phyloP scores from a whole-genome alignment of 2,113 vertebrate species.

The Talpa occidentalis region DNA sequence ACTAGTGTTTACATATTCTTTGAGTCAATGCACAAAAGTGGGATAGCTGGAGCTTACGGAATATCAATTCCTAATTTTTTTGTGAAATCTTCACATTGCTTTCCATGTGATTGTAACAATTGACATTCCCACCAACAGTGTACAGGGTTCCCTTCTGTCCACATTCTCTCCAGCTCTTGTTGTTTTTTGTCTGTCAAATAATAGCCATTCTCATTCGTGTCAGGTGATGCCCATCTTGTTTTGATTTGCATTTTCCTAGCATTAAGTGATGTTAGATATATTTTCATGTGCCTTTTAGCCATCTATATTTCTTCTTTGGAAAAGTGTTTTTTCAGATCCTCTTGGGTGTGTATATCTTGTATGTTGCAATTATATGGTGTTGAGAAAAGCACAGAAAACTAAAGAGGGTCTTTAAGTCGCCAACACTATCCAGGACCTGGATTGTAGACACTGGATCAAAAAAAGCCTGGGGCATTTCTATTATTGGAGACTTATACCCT shows the following conservation, averaged over 20 bases:
- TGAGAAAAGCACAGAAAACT: neutral
- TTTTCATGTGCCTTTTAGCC: too few relatives aligned
- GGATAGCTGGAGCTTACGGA: neutral
- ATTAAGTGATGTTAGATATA: too few relatives aligned
- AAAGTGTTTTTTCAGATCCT: too few relatives aligned
- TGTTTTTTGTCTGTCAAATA: neutral
- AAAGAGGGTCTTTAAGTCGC: neutral
- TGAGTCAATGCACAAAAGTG: neutral
- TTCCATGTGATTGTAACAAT: too few relatives aligned
- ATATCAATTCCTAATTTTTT: too few relatives aligned
- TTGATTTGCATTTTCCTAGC: neutral
- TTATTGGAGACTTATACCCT: neutral
- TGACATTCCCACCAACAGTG: too few relatives aligned
- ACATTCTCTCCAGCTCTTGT: neutral
- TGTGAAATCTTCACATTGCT: too few relatives aligned
- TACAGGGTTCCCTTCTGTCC: neutral
- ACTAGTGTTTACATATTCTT: neutral
- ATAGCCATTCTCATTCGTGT: neutral
- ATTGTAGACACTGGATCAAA: neutral
- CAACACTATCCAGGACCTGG: neutral
- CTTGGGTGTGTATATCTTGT: neutral
- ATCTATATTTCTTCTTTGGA: too few relatives aligned
- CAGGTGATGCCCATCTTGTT: neutral
- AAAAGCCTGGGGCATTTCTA: neutral
- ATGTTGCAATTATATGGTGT: neutral